A percentile compares a stretch with the other conserved stretches of the same genome.
phyloP scores from a whole-genome alignment of 2,888 invertebrate genomes.

The Melitaea athalia region DNA sequence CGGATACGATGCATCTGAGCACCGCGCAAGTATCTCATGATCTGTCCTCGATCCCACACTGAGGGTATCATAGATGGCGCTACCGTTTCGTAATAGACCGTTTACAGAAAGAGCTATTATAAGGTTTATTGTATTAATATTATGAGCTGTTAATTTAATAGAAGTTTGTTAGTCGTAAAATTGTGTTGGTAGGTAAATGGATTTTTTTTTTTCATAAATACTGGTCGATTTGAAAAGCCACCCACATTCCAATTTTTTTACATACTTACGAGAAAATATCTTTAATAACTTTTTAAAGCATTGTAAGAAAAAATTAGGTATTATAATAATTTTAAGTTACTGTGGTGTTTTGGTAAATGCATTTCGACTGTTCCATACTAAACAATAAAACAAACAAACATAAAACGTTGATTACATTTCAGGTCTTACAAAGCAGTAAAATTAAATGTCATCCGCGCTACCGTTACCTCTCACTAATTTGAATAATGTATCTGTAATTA shows the following conservation, averaged over 20 bases:
- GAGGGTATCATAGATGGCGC: constrained; percentile 34
- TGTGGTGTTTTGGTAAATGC: no score
- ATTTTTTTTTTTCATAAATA: no score
- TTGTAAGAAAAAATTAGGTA: no score
- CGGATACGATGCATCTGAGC: constrained; percentile 25
- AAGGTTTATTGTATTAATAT: not conserved
- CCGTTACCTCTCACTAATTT: constrained; percentile 12
- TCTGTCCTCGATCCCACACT: constrained; percentile 35
- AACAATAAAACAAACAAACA: no score
- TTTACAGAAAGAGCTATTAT: not conserved
- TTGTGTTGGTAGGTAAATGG: no score
- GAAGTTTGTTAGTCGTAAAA: not conserved
- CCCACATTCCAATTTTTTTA: no score
- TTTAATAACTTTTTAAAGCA: no score
- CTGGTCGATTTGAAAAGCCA: no score
- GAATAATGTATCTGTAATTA: constrained; percentile 8
- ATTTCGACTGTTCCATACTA: no score
- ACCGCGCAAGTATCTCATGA: constrained; percentile 20
- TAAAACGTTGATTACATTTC: not conserved
- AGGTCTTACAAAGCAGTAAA: not conserved
- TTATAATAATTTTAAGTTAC: no score
- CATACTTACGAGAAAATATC: no score
- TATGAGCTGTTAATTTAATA: not conserved
- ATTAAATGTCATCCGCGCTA: not conserved
- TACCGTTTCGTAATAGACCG: constrained; percentile 31